Base-by-base conservation (phyloP, 2,113 vertebrate species). In the Lophochroa leadbeateri region DNA sequence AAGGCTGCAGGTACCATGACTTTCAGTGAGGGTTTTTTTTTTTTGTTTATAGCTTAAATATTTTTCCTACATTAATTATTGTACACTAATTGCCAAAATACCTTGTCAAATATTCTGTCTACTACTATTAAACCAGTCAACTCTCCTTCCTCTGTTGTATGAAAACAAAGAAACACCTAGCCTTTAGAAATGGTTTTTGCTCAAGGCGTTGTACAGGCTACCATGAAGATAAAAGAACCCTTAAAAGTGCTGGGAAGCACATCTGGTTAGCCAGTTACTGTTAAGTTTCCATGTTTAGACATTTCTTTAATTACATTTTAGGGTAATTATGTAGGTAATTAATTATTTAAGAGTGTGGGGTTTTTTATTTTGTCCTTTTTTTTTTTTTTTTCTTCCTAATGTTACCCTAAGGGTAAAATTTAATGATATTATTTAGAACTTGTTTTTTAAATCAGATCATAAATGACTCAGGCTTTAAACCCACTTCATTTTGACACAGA, bases 221-320 rank as follows among this genome's bases (percentile, higher is more conserved):
- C 78, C 57, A 75, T 69, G 91, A 97, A 96, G 94, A 95, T 96
- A 94, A 93, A 90, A 96, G 44, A 96, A 37, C 91, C 92, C 85
- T 88, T 92, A 84, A 96, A 97, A 80, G 65, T 90, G 55, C 89
- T 91, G 89, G 27, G 53, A 83, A 94, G 65, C 76, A 94, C 96
- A 96, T 98, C 97, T 97, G 92, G 76, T 95, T 97, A 92, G 43
- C 63, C 24, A 58, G 92, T 95, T 96, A 82, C 69, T 96, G 88
- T 82, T 94, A 96, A 37, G 55, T 94, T 89, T 41, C 76, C 10
- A 21, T 87, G 65, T 95, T 97, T 90, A 96, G 70, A 80, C 70
- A 77, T 95, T 95, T 95, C 82, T 98, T 98, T 98, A 98, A 98
- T 98, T 98, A 97, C 84, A 93, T 90, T 94, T 94, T 76, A 27